Percentiles rank a stretch among this genome's conserved stretches.
These are phyloP conservation scores for Benitochromis conjunctus DNA, from an alignment of 2,113 vertebrate species.

Conservation along the genomic window DNA sequence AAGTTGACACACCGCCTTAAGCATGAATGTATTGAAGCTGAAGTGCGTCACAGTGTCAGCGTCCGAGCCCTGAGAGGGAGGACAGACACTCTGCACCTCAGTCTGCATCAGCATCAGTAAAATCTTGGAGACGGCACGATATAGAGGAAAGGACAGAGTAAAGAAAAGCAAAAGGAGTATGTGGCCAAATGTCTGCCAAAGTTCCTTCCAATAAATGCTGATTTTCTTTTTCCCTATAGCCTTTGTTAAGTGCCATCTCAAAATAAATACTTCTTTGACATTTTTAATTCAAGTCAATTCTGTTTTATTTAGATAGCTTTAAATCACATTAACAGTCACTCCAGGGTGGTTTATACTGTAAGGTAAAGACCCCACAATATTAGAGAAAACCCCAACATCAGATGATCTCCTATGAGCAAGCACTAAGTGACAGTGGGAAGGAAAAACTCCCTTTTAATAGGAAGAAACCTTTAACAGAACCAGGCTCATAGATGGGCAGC, in stretches of 20 bases:
- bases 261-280: background rate
- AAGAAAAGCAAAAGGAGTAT: background rate
- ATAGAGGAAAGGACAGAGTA: background rate
- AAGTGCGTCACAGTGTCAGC: background rate
- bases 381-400: background rate
- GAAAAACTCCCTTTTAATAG: background rate
- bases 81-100: background rate
- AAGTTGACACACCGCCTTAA: background rate
- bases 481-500: background rate
- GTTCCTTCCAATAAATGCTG: background rate
- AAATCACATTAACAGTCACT: background rate
- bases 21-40: background rate
- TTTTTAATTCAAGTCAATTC: background rate
- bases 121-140: background rate
- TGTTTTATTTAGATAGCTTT: background rate
- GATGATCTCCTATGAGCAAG: background rate
- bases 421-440: background rate
- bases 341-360: background rate
- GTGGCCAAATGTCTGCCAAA: background rate
- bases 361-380: background rate
- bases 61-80: background rate
- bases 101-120: background rate
- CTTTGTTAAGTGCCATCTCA: background rate
- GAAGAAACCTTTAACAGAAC: background rate
- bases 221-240: background rate